Base-by-base conservation (phyloP, 2,888 invertebrate species). In the Litoditis marina region DNA sequence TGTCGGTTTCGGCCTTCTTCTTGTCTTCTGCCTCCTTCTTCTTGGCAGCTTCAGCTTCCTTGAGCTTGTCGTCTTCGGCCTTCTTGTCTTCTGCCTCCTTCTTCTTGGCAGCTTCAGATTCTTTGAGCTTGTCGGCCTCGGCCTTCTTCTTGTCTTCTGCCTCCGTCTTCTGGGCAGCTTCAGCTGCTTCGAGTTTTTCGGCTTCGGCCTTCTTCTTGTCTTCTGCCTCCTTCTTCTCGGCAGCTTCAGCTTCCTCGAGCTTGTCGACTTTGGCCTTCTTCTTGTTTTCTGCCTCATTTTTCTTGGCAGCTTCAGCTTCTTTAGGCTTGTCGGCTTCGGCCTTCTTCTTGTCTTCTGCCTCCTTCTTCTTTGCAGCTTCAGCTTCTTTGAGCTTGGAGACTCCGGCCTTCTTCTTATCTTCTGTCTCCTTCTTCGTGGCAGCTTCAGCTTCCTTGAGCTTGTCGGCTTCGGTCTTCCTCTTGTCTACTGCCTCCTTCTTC, bases 131-230 rank as follows among this genome's bases (percentile, higher is more conserved):
- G 22, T 42, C 22, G 16, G 19, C 34, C 7, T 49, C 51, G 19
- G 25, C 49, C 11, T 53, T 25, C 34, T 25, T 39, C 27, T 44
- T 22, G 6, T 47, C 22, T 6, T 19, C 39, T 13, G n/a, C 28
- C 11, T 16, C n/a, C n/a, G n/a, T n/a, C n/a, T 54, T 22, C n/a
- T 47, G n/a, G 49, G 49, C 49, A 22, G 54, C 39, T 30, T 60
- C 42, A 19, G 49, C 52, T 46, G 44, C 56, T 47, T 65, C 50
- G 46, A 19, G 3, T 27, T 59, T 60, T n/a, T 60, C 54, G n/a
- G 39, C 39, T n/a, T 39, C 39, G 32, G 27, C 53, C n/a, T 54
- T 22, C n/a, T 47, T 13, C 16, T 34, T 42, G 22, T 61, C 39
- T 30, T 60, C 42, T 13, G 49, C 52, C 34, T 30, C 56, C 52